phyloP scores from a whole-genome alignment of 2,797 vertebrate genomes.

The Mormyrops attenuatus region DNA sequence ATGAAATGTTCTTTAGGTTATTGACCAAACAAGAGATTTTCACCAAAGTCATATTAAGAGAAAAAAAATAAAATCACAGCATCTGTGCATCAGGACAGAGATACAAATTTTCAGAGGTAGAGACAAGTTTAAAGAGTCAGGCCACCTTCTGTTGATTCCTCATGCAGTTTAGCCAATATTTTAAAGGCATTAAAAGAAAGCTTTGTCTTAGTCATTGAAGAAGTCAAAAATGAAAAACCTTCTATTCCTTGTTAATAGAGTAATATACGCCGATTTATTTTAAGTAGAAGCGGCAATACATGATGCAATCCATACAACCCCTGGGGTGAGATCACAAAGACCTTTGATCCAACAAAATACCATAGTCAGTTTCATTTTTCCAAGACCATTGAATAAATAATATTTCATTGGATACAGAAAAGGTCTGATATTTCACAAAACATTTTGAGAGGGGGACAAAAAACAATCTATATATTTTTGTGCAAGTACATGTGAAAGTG shows the following conservation, averaged over 20 bases:
- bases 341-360: not conserved
- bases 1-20: not conserved
- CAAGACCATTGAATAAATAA: slow-evolving; percentile 20
- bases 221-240: not conserved
- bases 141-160: not conserved
- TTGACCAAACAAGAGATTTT: not conserved
- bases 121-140: not conserved
- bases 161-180: not conserved
- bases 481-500: slow-evolving; percentile 64
- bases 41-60: not conserved
- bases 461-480: slow-evolving; percentile 45
- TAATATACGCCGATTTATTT: not conserved
- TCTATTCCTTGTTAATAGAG: not conserved
- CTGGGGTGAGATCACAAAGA: not conserved
- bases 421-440: slow-evolving; percentile 33
- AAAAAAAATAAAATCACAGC: not conserved
- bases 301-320: not conserved
- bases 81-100: not conserved
- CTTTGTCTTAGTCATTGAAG: not conserved
- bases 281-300: not conserved
- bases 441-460: slow-evolving; percentile 32
- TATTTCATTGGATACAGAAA: slow-evolving; percentile 42
- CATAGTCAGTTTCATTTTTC: not conserved
- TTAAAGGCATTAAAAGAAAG: not conserved
- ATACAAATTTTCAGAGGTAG: not conserved